These are phyloP conservation scores for Xylocampa areola DNA, from an alignment of 2,888 invertebrate genomes.

Conservation along the genomic window DNA sequence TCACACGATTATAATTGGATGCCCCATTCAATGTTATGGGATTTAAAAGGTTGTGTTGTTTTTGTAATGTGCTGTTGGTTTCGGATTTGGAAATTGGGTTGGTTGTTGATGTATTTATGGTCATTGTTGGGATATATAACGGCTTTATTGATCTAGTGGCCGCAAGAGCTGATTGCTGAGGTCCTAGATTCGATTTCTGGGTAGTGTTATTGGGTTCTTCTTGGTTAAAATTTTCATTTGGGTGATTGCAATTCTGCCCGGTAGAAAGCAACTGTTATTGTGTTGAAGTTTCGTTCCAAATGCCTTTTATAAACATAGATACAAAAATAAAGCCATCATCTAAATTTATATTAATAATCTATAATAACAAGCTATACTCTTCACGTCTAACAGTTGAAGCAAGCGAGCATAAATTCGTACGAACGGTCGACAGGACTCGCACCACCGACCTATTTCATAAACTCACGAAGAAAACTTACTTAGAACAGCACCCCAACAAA, in stretches of 20 bases:
- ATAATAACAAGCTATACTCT: slow-evolving; percentile 55
- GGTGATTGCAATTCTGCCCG: too few species aligned
- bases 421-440: slow-evolving; percentile 69
- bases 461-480: slow-evolving; percentile 66
- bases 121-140: too few species aligned
- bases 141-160: too few species aligned
- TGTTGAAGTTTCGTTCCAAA: not conserved
- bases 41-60: slow-evolving; percentile 55
- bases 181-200: too few species aligned
- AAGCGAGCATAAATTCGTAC: slow-evolving; percentile 68
- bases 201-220: too few species aligned
- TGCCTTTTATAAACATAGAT: not conserved
- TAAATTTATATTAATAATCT: slow-evolving; percentile 30
- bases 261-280: too few species aligned
- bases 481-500: slow-evolving; percentile 6
- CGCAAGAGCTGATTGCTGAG: too few species aligned
- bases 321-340: not conserved
- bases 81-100: slow-evolving; percentile 35
- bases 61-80: slow-evolving; percentile 42
- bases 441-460: slow-evolving; percentile 75
- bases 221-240: too few species aligned
- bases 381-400: slow-evolving; percentile 62
- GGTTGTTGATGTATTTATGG: slow-evolving; percentile 2
- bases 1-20: slow-evolving; percentile 58
- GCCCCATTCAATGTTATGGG: slow-evolving; percentile 55